A percentile compares a stretch with the other conserved stretches of the same genome.
phyloP scores from a whole-genome alignment of 2,113 vertebrate genomes.

The Orientallactaga bullata region DNA sequence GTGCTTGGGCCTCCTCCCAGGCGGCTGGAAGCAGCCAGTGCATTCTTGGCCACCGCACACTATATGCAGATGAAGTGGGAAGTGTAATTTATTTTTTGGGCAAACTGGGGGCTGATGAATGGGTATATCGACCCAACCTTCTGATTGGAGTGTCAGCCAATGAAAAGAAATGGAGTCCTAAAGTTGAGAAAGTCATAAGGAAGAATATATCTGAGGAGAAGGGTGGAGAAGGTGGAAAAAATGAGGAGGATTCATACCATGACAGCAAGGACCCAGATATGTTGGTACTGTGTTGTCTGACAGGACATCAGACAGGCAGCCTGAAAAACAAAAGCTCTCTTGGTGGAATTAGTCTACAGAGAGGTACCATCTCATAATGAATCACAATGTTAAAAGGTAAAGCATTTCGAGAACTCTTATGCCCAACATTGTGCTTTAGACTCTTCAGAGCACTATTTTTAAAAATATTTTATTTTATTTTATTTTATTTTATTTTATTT shows the following conservation, averaged over 20 bases:
- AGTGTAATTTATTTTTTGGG: slow-evolving; percentile 32
- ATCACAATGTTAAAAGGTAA: neutral
- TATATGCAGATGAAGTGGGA: slow-evolving; percentile 19
- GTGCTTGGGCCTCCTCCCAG: slow-evolving; percentile 48
- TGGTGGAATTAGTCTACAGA: neutral
- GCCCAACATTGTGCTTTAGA: neutral
- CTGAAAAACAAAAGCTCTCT: neutral
- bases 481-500: too few species aligned
- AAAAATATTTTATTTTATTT: too few species aligned
- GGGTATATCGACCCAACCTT: neutral
- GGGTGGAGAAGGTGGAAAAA: neutral
- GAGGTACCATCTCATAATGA: neutral
- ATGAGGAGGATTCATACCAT: neutral
- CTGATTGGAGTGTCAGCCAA: neutral
- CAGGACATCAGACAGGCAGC: neutral
- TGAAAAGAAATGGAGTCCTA: neutral
- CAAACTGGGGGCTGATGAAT: slow-evolving; percentile 25
- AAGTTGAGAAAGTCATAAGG: neutral
- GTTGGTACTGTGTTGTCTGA: neutral
- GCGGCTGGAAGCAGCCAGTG: neutral
- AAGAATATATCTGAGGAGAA: neutral
- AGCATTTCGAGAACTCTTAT: slow-evolving; percentile 1
- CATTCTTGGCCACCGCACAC: slow-evolving; percentile 54
- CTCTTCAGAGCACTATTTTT: neutral
- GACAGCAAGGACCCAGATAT: neutral